Conservation (phyloP, 2,113 vertebrate species). For the Tamias sibiricus region DNA sequence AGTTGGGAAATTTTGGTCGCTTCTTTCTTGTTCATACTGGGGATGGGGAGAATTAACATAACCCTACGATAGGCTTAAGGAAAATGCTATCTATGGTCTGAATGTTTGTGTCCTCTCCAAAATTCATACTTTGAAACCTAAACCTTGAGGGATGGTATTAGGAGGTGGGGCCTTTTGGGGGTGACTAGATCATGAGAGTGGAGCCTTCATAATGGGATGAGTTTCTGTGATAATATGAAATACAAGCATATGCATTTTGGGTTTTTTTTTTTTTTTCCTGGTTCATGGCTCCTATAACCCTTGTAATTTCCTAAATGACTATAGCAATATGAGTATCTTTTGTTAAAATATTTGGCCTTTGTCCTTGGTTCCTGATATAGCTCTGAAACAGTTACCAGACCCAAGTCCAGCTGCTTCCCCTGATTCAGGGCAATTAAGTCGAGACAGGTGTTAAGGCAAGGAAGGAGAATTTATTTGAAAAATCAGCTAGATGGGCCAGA, state of each 20-base stretch:
- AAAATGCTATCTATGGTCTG: neutral
- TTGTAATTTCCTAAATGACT: neutral
- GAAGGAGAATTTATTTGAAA: neutral
- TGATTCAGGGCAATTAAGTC: neutral
- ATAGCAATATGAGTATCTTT: neutral
- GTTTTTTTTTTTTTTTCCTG: neutral
- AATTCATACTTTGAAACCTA: neutral
- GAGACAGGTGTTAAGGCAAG: neutral
- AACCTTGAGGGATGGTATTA: neutral
- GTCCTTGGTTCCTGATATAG: neutral
- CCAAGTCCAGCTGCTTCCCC: neutral
- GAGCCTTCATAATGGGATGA: neutral
- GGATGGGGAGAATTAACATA: neutral
- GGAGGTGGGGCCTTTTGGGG: neutral
- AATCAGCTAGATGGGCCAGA: neutral
- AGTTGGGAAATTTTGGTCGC: neutral
- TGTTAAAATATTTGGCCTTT: neutral
- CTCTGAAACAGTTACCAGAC: neutral
- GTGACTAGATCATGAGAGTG: neutral
- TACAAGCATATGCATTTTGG: neutral
- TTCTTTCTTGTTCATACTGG: neutral
- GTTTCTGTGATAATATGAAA: neutral
- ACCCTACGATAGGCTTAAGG: neutral
- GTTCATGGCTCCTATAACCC: neutral
- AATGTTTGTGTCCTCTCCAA: neutral